A percentile compares a stretch with the other conserved stretches of the same genome.
Conservation (phyloP, 2,113 vertebrate genomes). For the Callorhinus ursinus region DNA sequence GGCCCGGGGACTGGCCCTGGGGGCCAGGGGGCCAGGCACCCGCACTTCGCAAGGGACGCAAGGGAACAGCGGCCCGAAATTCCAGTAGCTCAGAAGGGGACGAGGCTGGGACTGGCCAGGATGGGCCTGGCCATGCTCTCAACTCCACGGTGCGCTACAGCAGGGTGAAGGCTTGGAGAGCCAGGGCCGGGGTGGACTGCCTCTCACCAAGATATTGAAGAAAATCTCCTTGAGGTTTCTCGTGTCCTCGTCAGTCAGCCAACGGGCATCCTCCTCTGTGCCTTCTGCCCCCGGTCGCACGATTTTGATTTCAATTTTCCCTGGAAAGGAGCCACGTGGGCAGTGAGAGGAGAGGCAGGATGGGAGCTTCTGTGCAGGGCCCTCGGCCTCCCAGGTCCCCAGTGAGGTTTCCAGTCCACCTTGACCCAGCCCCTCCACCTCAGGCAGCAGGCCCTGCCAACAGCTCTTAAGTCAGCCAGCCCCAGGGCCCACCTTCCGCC, state of each 20-base stretch:
- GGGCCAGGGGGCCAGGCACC: neutral
- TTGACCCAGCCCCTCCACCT: conserved; percentile 62
- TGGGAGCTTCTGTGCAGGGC: neutral
- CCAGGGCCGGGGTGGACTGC: neutral
- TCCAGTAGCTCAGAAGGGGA: neutral
- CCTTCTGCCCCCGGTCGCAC: conserved; percentile 88
- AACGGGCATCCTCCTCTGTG: conserved; percentile 90
- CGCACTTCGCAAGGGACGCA: rapidly evolving
- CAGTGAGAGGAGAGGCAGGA: neutral
- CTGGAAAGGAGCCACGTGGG: conserved; percentile 72
- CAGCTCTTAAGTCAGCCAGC: conserved; percentile 50
- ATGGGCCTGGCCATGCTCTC: neutral
- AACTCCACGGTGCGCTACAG: neutral
- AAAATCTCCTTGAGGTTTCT: conserved; percentile 95
- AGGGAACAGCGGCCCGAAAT: neutral
- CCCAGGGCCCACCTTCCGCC: conserved; percentile 91
- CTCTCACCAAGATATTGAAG: conserved; percentile 94
- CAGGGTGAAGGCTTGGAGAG: neutral
- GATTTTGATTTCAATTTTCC: conserved; percentile 97
- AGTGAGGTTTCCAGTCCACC: neutral
- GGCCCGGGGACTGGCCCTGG: neutral
- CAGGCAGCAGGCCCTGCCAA: conserved; percentile 51
- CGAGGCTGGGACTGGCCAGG: neutral
- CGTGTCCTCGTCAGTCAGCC: conserved; percentile 95
- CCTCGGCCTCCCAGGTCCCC: conserved; percentile 4